Conservation (phyloP, 2,888 invertebrate genomes). For the Chloroclysta siterata region DNA sequence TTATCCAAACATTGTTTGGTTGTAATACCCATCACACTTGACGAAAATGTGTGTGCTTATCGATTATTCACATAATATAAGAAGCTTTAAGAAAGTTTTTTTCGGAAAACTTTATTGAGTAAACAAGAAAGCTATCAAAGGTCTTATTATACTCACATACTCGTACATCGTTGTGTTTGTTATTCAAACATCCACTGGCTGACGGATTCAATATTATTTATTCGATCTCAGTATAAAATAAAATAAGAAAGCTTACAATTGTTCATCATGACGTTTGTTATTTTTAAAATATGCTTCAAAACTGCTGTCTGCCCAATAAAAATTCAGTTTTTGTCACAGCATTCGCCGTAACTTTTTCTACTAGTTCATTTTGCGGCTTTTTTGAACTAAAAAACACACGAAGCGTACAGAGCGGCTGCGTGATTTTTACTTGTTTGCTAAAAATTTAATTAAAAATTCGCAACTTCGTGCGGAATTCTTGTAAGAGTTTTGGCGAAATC, state of each 20-base stretch:
- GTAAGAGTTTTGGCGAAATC: constrained; percentile 30
- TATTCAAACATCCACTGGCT: constrained; percentile 7
- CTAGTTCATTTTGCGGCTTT: constrained; percentile 7
- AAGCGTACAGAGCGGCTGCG: constrained; percentile 13
- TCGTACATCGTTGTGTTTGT: constrained; percentile 8
- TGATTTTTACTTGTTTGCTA: constrained; percentile 37
- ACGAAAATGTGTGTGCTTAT: no score
- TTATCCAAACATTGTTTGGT: no score
- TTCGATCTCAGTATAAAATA: constrained; percentile 8
- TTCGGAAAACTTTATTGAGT: background rate
- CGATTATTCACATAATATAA: background rate
- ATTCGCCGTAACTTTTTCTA: background rate
- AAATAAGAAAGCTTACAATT: background rate
- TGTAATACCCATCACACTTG: no score
- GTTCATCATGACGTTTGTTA: constrained; percentile 3
- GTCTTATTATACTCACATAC: constrained; percentile 1
- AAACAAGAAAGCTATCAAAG: constrained; percentile 4
- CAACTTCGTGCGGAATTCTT: constrained; percentile 33
- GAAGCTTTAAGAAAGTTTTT: background rate
- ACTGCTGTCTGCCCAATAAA: background rate
- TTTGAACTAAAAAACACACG: background rate
- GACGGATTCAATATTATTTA: constrained; percentile 10
- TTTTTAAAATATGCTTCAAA: constrained; percentile 1
- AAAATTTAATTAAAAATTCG: constrained; percentile 43
- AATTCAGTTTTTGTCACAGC: constrained; percentile 2